Conservation (phyloP, 1,140 invertebrate species). For the Pseudomyrmex concolor region DNA sequence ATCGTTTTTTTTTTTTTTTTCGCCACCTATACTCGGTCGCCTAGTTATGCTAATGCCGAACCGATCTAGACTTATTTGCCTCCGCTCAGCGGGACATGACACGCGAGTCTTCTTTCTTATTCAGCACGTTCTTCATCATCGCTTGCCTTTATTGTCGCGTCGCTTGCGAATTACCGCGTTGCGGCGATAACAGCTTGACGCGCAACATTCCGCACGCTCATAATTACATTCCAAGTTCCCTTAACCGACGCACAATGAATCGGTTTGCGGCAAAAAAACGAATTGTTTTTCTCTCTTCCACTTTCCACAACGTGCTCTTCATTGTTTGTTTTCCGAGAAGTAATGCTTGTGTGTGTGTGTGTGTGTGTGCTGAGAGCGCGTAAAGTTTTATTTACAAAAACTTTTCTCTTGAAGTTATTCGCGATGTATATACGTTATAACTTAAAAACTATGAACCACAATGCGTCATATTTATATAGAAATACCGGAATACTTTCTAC, state of each 20-base stretch:
- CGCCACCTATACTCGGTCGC: slow-evolving; percentile 60
- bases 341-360: not conserved
- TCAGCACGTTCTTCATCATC: slow-evolving; percentile 52
- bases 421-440: no score
- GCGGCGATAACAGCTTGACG: slow-evolving; percentile 44
- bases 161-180: slow-evolving; percentile 25
- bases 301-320: not conserved
- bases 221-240: slow-evolving; percentile 30
- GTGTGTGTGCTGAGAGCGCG: no score
- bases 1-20: slow-evolving; percentile 48
- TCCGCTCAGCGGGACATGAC: slow-evolving; percentile 70
- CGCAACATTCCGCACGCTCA: slow-evolving; percentile 14
- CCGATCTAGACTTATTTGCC: slow-evolving; percentile 67
- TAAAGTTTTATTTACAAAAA: no score
- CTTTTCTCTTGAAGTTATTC: not conserved
- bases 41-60: slow-evolving; percentile 74
- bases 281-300: not conserved
- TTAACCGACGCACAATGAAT: slow-evolving; percentile 25
- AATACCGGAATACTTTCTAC: not conserved
- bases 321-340: not conserved
- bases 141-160: slow-evolving; percentile 65
- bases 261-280: not conserved
- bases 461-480: not conserved
- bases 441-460: not conserved
- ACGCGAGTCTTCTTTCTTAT: slow-evolving; percentile 72